These are phyloP conservation scores for Pheosia gnoma DNA, from an alignment of 2,888 invertebrate species.

Conservation along the genomic window DNA sequence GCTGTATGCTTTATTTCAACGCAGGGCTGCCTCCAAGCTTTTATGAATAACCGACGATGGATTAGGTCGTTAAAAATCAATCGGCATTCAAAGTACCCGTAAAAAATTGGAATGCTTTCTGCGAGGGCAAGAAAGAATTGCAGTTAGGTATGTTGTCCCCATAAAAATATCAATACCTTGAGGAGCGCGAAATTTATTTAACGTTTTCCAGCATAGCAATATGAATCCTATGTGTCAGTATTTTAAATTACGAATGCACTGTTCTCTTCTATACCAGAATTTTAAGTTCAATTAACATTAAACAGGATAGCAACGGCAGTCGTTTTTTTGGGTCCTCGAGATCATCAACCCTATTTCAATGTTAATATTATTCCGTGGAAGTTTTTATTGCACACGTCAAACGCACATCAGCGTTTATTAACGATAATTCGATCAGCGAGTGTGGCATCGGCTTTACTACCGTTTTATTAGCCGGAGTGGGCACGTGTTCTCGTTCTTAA, in stretches of 20 bases:
- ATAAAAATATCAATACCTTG: neutral
- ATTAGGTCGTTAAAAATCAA: neutral
- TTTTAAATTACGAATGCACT: no score
- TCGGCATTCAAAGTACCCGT: neutral
- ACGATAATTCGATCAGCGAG: constrained; percentile 40
- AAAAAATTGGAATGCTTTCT: neutral
- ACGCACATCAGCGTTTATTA: constrained; percentile 35
- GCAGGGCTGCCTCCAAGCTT: neutral
- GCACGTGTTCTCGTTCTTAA: constrained; percentile 47
- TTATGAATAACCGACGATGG: neutral
- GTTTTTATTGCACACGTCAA: constrained; percentile 37
- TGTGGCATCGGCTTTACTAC: constrained; percentile 43
- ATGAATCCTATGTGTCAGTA: no score
- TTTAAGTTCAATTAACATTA: no score
- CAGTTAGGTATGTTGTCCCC: neutral
- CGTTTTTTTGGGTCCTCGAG: neutral
- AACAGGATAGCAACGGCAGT: no score
- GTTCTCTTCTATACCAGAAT: no score
- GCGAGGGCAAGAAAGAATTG: neutral
- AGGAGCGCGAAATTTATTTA: no score
- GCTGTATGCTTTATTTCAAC: constrained; percentile 4
- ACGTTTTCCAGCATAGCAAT: no score
- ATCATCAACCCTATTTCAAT: constrained; percentile 25
- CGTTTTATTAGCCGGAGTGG: constrained; percentile 44
- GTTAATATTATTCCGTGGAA: constrained; percentile 35